A percentile compares a stretch with the other conserved stretches of the same genome.
Evolutionary conservation across 1,140 invertebrate genomes (phyloP).

Genomic region (Drosophila busckii): DNA sequence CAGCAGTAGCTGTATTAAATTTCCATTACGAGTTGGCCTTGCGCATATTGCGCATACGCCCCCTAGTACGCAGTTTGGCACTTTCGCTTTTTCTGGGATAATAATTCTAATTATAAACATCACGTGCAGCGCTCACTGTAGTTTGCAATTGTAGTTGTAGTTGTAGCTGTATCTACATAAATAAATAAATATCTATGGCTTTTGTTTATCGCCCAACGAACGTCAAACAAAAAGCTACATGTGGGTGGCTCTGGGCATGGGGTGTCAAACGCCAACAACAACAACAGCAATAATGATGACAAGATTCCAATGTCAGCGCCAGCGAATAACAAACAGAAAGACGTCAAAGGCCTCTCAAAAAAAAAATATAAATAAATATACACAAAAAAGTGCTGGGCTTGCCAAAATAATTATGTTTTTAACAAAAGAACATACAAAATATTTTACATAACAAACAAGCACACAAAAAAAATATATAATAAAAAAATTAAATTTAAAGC

Average conservation of each 20-base stretch:
- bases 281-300: too few relatives aligned
- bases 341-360: conserved; percentile 8
- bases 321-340: conserved; percentile 39
- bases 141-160: conserved; percentile 1
- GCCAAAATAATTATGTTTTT: too few relatives aligned
- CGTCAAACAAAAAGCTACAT: conserved; percentile 21
- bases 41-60: conserved; percentile 43
- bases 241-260: conserved; percentile 6
- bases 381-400: too few relatives aligned
- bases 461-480: too few relatives aligned
- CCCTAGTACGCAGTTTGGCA: conserved; percentile 21
- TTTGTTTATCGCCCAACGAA: conserved; percentile 37
- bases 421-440: too few relatives aligned
- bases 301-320: conserved; percentile 7
- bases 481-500: too few relatives aligned
- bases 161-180: conserved; percentile 10
- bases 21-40: conserved; percentile 5
- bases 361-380: too few relatives aligned
- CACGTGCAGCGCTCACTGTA: conserved; percentile 40
- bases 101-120: conserved; percentile 57
- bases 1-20: too few relatives aligned
- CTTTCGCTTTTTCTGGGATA: conserved; percentile 36
- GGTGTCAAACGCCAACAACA: conserved; percentile 39
- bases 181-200: conserved; percentile 8
- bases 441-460: too few relatives aligned